phyloP scores from a whole-genome alignment of 2,797 vertebrate species.

The Crypturellus tataupa region DNA sequence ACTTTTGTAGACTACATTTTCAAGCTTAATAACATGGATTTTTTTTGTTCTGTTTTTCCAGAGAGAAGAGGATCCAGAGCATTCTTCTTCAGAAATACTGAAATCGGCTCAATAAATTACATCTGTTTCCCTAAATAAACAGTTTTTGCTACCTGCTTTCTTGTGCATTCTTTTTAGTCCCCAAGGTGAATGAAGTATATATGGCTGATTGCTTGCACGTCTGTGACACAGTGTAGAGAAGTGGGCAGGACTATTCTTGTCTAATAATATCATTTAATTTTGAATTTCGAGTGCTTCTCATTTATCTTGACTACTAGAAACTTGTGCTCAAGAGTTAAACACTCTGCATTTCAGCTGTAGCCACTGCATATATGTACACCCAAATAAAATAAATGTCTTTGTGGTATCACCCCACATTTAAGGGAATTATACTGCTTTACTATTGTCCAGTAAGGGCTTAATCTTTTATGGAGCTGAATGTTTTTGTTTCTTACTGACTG shows the following conservation, averaged over 20 bases:
- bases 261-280: background rate
- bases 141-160: slow-evolving; percentile 29
- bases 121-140: slow-evolving; percentile 62
- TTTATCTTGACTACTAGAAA: background rate
- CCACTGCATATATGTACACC: background rate
- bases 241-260: background rate
- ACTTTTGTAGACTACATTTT: background rate
- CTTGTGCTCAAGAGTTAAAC: background rate
- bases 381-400: background rate
- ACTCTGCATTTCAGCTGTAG: background rate
- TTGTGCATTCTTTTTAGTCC: slow-evolving; percentile 45
- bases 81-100: slow-evolving; percentile 30
- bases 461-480: background rate
- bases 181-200: background rate
- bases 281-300: background rate
- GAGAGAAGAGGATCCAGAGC: slow-evolving; percentile 67
- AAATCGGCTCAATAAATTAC: slow-evolving; percentile 48
- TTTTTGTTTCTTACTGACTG: background rate
- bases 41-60: slow-evolving; percentile 49
- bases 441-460: background rate
- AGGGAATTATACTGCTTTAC: background rate
- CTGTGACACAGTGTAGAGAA: background rate
- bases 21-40: background rate
- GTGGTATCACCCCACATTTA: background rate
- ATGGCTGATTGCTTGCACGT: background rate